A percentile compares a stretch with the other conserved stretches of the same genome.
Conservation (phyloP, 2,888 invertebrate genomes). For the Thymelicus acteon region DNA sequence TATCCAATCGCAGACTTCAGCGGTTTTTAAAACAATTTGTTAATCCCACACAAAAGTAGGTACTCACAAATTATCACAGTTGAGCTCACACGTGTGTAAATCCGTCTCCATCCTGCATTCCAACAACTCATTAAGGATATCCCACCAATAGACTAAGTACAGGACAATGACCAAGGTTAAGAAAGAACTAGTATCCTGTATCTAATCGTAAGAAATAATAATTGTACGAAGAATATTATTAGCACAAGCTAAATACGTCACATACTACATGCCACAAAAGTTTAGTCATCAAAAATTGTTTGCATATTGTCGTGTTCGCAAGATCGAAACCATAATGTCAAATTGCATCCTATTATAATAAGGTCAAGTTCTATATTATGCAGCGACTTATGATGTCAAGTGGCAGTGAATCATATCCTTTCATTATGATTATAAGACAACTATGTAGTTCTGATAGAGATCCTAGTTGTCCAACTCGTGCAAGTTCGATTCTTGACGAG, state of each 20-base stretch:
- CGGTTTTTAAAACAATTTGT: too few relatives aligned
- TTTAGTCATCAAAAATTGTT: too few relatives aligned
- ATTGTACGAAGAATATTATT: background rate
- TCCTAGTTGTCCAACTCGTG: too few relatives aligned
- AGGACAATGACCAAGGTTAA: background rate
- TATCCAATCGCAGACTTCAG: too few relatives aligned
- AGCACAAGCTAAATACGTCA: too few relatives aligned
- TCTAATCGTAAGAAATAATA: background rate
- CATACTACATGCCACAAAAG: too few relatives aligned
- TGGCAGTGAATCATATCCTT: conserved; percentile 8
- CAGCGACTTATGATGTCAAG: conserved; percentile 14
- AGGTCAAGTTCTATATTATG: background rate
- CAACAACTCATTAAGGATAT: conserved; percentile 1
- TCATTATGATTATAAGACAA: background rate
- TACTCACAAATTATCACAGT: background rate
- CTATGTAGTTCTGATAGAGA: too few relatives aligned
- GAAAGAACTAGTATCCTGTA: background rate
- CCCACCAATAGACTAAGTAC: background rate
- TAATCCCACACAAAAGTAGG: too few relatives aligned
- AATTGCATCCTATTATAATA: too few relatives aligned
- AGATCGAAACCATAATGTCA: too few relatives aligned
- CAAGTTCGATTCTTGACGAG: too few relatives aligned
- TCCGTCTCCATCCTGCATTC: background rate
- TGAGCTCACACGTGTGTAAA: background rate
- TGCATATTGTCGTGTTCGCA: too few relatives aligned